A percentile compares a stretch with the other conserved stretches of the same genome.
These are phyloP conservation scores for Dolichallabes microphthalmus DNA, from an alignment of 2,113 vertebrate genomes.

Conservation along the genomic window DNA sequence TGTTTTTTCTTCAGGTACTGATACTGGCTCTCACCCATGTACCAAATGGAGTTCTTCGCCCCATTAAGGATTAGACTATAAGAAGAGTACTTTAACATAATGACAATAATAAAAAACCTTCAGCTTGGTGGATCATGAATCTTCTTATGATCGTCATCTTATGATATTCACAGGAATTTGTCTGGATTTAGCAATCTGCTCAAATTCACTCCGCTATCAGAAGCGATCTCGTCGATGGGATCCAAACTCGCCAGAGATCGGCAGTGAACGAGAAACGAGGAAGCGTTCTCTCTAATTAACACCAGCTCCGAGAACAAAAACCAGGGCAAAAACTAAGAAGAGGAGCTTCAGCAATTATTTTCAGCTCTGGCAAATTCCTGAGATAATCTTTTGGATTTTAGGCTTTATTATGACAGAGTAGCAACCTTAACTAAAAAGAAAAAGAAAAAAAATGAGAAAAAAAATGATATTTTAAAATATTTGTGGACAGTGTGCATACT, in stretches of 20 bases:
- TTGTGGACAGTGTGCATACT: background rate
- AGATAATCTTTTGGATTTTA: background rate
- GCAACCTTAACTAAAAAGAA: too few species aligned
- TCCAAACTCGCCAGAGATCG: background rate
- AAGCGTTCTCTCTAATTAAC: conserved; percentile 19
- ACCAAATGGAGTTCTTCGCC: too few species aligned
- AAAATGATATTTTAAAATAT: background rate
- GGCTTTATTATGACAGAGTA: background rate
- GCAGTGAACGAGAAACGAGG: background rate
- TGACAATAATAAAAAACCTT: background rate
- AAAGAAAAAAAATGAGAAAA: too few species aligned
- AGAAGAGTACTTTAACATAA: background rate
- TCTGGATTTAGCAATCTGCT: background rate
- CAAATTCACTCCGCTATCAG: conserved; percentile 64
- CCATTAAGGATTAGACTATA: too few species aligned
- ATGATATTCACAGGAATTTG: background rate
- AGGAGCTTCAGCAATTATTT: background rate
- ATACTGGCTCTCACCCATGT: too few species aligned
- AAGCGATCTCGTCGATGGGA: conserved; percentile 58
- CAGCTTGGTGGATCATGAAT: background rate
- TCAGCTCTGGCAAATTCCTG: background rate
- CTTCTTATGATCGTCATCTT: background rate
- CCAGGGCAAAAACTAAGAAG: background rate
- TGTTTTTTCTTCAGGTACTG: too few species aligned
- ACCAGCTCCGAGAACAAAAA: background rate